Evolutionary conservation across 2,113 vertebrate genomes (phyloP).

Genomic region (Antechinus stuartii): DNA sequence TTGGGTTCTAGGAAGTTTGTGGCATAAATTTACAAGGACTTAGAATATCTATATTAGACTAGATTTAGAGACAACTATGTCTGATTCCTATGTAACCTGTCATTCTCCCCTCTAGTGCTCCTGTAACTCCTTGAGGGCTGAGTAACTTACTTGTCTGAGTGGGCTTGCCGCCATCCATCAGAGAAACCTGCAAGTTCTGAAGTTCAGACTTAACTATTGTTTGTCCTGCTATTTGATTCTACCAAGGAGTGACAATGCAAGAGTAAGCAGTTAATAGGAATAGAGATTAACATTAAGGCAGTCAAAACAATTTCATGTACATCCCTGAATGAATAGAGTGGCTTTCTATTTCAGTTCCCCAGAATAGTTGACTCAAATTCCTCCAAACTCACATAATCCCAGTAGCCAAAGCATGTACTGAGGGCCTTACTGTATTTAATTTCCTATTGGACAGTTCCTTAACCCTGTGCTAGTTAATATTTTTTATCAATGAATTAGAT

Average conservation of each 20-base stretch:
- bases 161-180: background rate
- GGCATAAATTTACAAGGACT: too few species aligned
- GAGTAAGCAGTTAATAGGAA: background rate
- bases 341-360: background rate
- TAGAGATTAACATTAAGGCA: background rate
- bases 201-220: background rate
- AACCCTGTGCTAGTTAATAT: background rate
- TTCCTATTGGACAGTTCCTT: background rate
- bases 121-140: background rate
- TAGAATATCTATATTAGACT: too few species aligned
- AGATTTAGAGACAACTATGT: too few species aligned
- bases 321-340: background rate
- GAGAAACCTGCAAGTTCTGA: background rate
- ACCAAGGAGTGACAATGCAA: background rate
- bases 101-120: too few species aligned
- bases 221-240: background rate
- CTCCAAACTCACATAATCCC: background rate
- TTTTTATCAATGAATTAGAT: background rate
- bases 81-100: too few species aligned
- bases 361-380: background rate
- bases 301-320: background rate
- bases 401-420: background rate
- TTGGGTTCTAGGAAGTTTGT: too few species aligned
- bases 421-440: background rate
- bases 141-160: background rate